Base-by-base conservation (phyloP, 2,797 vertebrate species). In the Erethizon dorsatum region DNA sequence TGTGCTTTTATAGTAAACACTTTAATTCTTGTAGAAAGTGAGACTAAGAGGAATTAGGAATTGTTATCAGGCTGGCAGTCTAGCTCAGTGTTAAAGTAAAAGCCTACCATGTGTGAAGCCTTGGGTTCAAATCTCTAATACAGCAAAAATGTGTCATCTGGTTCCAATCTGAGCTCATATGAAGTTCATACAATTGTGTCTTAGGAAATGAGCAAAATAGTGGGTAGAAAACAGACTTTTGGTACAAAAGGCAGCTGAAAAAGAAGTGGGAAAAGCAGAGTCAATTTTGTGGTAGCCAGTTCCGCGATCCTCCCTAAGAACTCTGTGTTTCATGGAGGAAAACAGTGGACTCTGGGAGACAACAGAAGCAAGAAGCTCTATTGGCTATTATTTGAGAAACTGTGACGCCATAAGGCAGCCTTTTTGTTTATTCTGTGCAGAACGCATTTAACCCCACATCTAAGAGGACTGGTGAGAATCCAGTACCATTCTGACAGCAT, bases 251-350 rank as follows among this genome's bases (percentile, higher is more conserved):
- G 47, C 7, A 52, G 13, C 79, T 57, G 67, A 80, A 56, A 85
- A 54, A 57, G 80, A 54, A 88, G 65, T 2, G 10, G 54, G 5
- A 22, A 28, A 71, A 69, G 67, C 12, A 57, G 75, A 73, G 14
- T 71, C 14, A 2, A 31, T 45, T 24, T 0, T 0, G 2, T 26
- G 5, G 3, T 52, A 0, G 26, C n/a, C 24, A 6, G 6, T 28
- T 54, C 52, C 24, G 9, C 26, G 22, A 5, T 69, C 33, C 17
- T 12, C 45, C 10, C 57, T 15, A 10, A 52, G 54, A 37, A 37
- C 31, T 71, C 50, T 79, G 1, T 33, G 54, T 33, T 57, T 59
- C 31, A 15, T 17, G 7, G 67, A 56, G 65, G 50, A 45, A 90
- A 90, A 89, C 28, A 4, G 45, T 57, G 41, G 88, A 45, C 47